Evolutionary conservation across 2,113 vertebrate species (phyloP).

Genomic region (Syngnathus typhle): DNA sequence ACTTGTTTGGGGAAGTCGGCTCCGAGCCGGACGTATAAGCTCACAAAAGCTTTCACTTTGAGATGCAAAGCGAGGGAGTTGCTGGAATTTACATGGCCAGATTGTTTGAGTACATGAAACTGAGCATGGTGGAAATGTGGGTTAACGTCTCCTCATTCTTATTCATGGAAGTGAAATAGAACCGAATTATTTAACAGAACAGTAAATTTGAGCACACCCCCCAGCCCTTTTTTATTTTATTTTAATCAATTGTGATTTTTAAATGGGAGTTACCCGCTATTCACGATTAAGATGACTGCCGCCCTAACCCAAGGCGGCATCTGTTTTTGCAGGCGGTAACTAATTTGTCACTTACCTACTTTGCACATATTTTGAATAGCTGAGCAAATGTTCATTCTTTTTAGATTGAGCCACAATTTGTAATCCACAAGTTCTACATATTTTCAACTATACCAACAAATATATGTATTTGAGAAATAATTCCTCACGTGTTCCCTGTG

Average conservation of each 20-base stretch:
- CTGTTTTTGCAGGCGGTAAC: slow-evolving; percentile 37
- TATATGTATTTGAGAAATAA: not conserved
- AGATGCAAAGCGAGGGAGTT: slow-evolving; percentile 11
- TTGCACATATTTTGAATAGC: not conserved
- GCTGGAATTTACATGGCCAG: slow-evolving; percentile 34
- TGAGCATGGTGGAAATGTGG: slow-evolving; percentile 32
- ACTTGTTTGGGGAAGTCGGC: slow-evolving; percentile 61
- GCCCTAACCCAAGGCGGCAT: slow-evolving; percentile 36
- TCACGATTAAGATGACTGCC: slow-evolving; percentile 16
- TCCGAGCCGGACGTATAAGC: slow-evolving; percentile 42
- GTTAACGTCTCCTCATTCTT: slow-evolving; percentile 41
- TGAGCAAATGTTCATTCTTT: not conserved
- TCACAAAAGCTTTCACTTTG: slow-evolving; percentile 52
- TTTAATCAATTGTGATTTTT: not conserved
- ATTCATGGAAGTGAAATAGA: slow-evolving; percentile 8
- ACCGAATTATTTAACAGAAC: too few relatives aligned
- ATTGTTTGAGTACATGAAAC: slow-evolving; percentile 35
- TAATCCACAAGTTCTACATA: not conserved
- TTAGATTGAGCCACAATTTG: not conserved
- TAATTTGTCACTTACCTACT: slow-evolving; percentile 19
- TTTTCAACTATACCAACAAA: not conserved
- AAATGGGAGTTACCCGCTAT: slow-evolving; percentile 1
- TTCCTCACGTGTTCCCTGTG: slow-evolving; percentile 8
- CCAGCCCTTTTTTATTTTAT: not conserved
- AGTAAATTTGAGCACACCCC: too few relatives aligned